These are phyloP conservation scores for Drosophila tanythrix DNA, from an alignment of 2,888 invertebrate genomes.

Conservation along the genomic window DNA sequence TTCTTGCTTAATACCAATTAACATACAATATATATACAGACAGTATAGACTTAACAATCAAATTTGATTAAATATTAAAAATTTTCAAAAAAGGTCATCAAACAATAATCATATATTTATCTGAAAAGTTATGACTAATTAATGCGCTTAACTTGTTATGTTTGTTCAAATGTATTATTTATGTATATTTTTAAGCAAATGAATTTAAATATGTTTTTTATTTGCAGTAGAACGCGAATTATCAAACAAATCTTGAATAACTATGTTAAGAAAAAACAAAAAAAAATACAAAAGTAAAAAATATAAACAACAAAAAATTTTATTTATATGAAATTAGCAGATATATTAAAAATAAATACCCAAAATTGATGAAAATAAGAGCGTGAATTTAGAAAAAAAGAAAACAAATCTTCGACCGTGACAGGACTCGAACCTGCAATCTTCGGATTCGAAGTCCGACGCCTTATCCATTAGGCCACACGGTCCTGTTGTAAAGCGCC, in stretches of 20 bases:
- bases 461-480: conserved; percentile 86
- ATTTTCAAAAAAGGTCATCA: background rate
- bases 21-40: background rate
- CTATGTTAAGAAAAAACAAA: background rate
- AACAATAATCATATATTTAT: background rate
- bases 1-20: background rate
- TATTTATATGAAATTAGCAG: background rate
- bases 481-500: conserved; percentile 76
- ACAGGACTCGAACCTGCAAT: conserved; percentile 86
- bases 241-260: background rate
- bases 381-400: conserved; percentile 13
- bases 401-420: conserved; percentile 81
- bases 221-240: background rate
- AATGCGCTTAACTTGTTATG: background rate
- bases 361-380: background rate
- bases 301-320: too few relatives aligned
- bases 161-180: background rate
- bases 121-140: background rate
- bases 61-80: background rate
- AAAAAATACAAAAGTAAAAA: background rate
- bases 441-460: conserved; percentile 86
- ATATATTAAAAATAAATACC: background rate
- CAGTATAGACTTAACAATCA: background rate
- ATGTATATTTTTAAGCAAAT: background rate
- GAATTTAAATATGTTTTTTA: background rate